A percentile compares a stretch with the other conserved stretches of the same genome.
phyloP scores from a whole-genome alignment of 2,888 invertebrate genomes.

The Eupithecia abbreviata region DNA sequence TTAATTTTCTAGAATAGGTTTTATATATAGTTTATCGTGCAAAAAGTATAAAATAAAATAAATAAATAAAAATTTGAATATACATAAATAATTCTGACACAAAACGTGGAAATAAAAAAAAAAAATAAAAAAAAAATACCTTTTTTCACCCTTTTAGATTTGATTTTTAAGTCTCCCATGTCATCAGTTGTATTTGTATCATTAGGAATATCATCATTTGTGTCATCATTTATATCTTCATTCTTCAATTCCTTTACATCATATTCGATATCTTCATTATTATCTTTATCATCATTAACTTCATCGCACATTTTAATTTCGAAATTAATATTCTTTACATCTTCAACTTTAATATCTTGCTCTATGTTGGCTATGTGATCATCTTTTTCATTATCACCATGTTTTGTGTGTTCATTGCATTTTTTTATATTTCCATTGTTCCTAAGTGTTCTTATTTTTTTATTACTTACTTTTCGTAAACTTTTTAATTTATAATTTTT shows the following conservation, averaged over 20 bases:
- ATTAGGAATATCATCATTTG: not conserved
- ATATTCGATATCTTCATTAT: not conserved
- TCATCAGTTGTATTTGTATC: not conserved
- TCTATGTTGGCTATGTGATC: not conserved
- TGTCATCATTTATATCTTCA: not conserved
- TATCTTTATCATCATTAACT: not conserved
- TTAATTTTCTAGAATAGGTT: too few species aligned
- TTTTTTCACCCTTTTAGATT: not conserved
- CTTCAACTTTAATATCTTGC: not conserved
- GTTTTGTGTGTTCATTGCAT: not conserved
- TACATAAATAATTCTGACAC: too few species aligned
- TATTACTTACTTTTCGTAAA: not conserved
- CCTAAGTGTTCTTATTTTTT: not conserved
- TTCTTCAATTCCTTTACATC: not conserved
- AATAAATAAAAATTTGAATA: too few species aligned
- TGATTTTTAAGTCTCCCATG: not conserved
- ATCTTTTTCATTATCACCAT: not conserved
- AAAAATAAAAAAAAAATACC: not conserved
- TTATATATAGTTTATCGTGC: too few species aligned
- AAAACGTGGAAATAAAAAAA: too few species aligned
- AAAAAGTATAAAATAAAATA: too few species aligned
- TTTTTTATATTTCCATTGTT: not conserved
- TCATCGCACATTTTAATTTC: not conserved
- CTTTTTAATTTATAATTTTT: not conserved
- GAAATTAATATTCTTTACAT: not conserved